Conservation (phyloP, 1,140 invertebrate genomes). For the Coptotermes formosanus region DNA sequence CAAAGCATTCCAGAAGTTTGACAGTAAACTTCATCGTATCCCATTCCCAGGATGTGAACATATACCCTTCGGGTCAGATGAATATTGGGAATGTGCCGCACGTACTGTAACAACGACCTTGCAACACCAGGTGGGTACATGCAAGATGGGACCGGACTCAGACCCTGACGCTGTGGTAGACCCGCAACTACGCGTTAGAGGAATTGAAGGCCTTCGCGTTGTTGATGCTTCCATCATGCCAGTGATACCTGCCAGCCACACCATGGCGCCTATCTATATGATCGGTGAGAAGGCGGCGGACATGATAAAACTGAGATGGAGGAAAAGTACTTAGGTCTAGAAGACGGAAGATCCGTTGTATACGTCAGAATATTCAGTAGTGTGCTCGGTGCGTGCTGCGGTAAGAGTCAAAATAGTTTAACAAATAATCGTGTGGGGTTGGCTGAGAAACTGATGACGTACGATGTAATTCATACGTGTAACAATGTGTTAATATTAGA, state of each 20-base stretch:
- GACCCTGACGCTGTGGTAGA: slow-evolving; percentile 48
- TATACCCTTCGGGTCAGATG: slow-evolving; percentile 35
- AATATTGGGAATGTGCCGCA: slow-evolving; percentile 44
- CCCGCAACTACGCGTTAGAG: slow-evolving; percentile 45
- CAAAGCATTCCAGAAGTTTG: slow-evolving; percentile 40
- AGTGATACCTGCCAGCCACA: slow-evolving; percentile 58
- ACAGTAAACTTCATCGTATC: slow-evolving; percentile 35
- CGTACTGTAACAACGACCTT: slow-evolving; percentile 40
- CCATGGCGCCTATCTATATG: slow-evolving; percentile 61
- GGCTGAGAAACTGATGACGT: no score
- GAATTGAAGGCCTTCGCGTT: slow-evolving; percentile 44
- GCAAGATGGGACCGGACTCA: slow-evolving; percentile 46
- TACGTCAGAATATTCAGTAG: no score
- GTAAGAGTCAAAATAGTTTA: no score
- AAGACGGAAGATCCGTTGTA: no score
- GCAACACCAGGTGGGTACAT: slow-evolving; percentile 48
- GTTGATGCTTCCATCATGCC: slow-evolving; percentile 55
- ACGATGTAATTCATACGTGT: no score
- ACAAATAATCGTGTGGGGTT: no score
- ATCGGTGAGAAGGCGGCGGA: slow-evolving; percentile 63
- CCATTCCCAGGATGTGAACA: slow-evolving; percentile 40
- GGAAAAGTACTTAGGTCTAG: neutral
- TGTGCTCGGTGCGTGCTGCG: no score
- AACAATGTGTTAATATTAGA: no score
- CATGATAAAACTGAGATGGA: slow-evolving; percentile 55